Evolutionary conservation across 2,888 invertebrate species (phyloP).

Genomic region (Drosophila testacea): DNA sequence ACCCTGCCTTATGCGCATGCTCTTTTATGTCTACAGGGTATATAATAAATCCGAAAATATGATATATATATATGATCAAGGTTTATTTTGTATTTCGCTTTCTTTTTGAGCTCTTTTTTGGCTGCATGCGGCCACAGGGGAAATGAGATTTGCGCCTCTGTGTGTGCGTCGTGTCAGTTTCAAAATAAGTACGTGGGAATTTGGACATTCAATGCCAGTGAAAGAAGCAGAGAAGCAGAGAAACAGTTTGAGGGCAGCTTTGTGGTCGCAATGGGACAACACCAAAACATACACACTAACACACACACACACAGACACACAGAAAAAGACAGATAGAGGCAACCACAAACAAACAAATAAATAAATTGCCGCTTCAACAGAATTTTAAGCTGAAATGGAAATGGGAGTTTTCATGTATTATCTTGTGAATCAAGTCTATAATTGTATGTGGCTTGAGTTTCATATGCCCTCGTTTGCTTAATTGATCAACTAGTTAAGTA

Average conservation of each 20-base stretch:
- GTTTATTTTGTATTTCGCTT: conserved; percentile 37
- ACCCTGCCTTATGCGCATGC: conserved; percentile 21
- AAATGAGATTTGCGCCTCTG: conserved; percentile 76
- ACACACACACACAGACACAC: too few relatives aligned
- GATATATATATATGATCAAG: conserved; percentile 43
- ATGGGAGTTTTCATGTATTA: conserved; percentile 10
- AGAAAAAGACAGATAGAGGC: not conserved
- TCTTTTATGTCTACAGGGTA: conserved; percentile 49
- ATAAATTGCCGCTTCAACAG: conserved; percentile 34
- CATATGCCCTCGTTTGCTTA: conserved; percentile 36
- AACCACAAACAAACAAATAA: conserved; percentile 48
- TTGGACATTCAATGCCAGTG: conserved; percentile 50
- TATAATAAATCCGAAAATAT: conserved; percentile 23
- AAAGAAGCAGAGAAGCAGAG: conserved; percentile 6
- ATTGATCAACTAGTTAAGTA: conserved; percentile 37
- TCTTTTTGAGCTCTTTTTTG: conserved; percentile 13
- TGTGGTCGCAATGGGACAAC: conserved; percentile 58
- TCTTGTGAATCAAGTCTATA: conserved; percentile 22
- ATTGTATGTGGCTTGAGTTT: conserved; percentile 21
- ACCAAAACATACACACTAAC: too few relatives aligned
- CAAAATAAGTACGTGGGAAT: conserved; percentile 63
- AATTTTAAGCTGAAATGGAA: conserved; percentile 34
- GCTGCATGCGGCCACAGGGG: conserved; percentile 64
- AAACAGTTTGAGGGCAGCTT: conserved; percentile 36
- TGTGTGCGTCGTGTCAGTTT: conserved; percentile 72